phyloP scores from a whole-genome alignment of 1,140 invertebrate species.

The Zophobas atratus region DNA sequence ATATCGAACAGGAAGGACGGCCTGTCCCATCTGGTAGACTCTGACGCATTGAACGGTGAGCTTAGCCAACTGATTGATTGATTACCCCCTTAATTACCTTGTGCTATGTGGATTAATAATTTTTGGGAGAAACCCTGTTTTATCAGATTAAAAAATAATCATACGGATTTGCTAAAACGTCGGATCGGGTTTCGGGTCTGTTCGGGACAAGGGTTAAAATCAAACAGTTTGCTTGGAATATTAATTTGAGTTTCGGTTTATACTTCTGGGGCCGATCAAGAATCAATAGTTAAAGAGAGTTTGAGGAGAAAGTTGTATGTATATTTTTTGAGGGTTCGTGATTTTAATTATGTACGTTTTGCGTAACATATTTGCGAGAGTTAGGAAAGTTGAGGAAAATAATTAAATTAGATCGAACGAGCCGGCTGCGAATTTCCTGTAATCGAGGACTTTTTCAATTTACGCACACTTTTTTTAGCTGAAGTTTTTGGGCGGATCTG shows the following conservation, averaged over 20 bases:
- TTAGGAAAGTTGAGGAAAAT: background rate
- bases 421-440: background rate
- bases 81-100: constrained; percentile 46
- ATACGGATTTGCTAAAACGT: constrained; percentile 20
- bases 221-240: constrained; percentile 1
- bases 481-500: no score
- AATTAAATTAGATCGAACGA: constrained; percentile 4
- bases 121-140: constrained; percentile 25
- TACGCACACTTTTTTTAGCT: background rate
- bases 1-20: constrained; percentile 24
- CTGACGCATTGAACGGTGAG: constrained; percentile 33
- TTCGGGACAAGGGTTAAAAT: constrained; percentile 9
- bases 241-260: constrained; percentile 1
- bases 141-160: constrained; percentile 30
- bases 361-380: constrained; percentile 2
- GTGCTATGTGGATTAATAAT: constrained; percentile 41
- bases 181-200: background rate
- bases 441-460: no score
- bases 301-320: background rate
- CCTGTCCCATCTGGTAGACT: constrained; percentile 43
- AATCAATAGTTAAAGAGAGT: background rate
- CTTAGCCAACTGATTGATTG: constrained; percentile 44
- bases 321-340: background rate
- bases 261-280: background rate
- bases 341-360: constrained; percentile 11